Percentiles rank a stretch among this genome's conserved stretches.
Evolutionary conservation across 2,113 vertebrate genomes (phyloP).

Genomic region (Campylorhamphus procurvoides): DNA sequence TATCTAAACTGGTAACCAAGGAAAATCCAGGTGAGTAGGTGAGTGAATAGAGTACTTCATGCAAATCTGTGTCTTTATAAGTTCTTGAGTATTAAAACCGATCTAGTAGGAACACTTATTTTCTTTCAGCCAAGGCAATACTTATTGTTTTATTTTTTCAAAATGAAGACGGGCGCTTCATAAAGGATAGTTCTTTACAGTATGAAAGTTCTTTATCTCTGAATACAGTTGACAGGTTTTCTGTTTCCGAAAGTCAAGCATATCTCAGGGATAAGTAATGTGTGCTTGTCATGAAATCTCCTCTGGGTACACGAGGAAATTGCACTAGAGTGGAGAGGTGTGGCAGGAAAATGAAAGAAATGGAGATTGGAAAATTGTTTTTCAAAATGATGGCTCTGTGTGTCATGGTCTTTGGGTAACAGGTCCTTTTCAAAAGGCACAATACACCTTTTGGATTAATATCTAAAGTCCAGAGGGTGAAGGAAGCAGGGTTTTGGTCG

Average conservation of each 20-base stretch:
- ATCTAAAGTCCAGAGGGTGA: not conserved
- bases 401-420: not conserved
- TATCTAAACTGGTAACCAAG: not conserved
- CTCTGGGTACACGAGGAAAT: not conserved
- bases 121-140: not conserved
- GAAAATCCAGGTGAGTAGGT: not conserved
- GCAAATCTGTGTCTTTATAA: not conserved
- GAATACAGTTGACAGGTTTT: not conserved
- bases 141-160: not conserved
- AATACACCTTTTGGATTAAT: not conserved
- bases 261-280: not conserved
- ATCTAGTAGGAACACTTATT: not conserved
- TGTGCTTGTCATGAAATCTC: not conserved
- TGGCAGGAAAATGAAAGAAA: slow-evolving; percentile 44
- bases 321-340: not conserved
- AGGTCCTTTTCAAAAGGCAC: not conserved
- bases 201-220: not conserved
- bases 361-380: not conserved
- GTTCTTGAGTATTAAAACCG: not conserved
- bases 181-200: not conserved
- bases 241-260: not conserved
- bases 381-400: not conserved
- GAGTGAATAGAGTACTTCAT: not conserved
- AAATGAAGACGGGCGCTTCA: not conserved
- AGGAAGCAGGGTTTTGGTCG: not conserved